Evolutionary conservation across 2,888 invertebrate species (phyloP).

Genomic region (Dryocosmus kuriphilus): DNA sequence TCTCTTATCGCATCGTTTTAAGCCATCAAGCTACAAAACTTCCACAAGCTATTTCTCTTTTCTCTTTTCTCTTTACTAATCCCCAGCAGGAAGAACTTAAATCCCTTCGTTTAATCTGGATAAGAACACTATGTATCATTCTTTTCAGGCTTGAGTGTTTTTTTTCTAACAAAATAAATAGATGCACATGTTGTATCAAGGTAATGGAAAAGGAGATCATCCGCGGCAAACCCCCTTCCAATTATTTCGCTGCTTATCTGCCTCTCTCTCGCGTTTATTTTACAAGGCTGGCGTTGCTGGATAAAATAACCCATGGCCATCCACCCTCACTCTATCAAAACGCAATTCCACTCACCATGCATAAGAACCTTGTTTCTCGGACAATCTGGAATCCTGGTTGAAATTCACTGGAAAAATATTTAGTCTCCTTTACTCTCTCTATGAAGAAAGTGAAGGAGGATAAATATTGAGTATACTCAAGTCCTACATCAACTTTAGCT

Average conservation of each 20-base stretch:
- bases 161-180: slow-evolving; percentile 9
- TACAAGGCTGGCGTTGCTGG: slow-evolving; percentile 3
- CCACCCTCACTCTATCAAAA: slow-evolving; percentile 23
- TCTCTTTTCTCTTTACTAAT: neutral
- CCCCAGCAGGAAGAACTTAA: neutral
- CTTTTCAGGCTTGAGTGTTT: slow-evolving; percentile 3
- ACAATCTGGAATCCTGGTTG: slow-evolving; percentile 6
- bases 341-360: slow-evolving; percentile 10
- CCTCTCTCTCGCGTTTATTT: slow-evolving; percentile 21
- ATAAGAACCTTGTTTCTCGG: slow-evolving; percentile 18
- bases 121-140: slow-evolving; percentile 16
- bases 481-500: no score
- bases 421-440: neutral
- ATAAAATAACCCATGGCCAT: slow-evolving; percentile 24
- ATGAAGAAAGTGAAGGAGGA: no score
- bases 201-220: slow-evolving; percentile 36
- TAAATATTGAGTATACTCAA: no score
- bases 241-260: slow-evolving; percentile 37
- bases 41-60: slow-evolving; percentile 23
- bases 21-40: neutral
- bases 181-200: slow-evolving; percentile 15
- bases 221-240: neutral
- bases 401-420: slow-evolving; percentile 34
- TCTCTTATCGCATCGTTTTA: neutral
- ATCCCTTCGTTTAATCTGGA: slow-evolving; percentile 18